Base-by-base conservation (phyloP, 2,797 vertebrate species). In the Spatula versicolor region DNA sequence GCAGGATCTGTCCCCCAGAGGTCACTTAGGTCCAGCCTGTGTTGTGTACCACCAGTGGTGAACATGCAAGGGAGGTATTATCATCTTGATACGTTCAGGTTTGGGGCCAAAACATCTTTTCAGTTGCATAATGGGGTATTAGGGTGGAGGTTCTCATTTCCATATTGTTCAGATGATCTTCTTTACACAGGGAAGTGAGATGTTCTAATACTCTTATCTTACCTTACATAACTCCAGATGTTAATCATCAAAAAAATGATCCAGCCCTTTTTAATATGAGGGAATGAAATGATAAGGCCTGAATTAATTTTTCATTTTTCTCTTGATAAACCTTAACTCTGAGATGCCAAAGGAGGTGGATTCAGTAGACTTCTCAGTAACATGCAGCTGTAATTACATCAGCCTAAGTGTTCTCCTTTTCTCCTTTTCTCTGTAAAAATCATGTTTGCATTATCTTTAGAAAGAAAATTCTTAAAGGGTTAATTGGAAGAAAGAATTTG, bases 91-190 rank as follows among this genome's bases (percentile, higher is more conserved):
- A 74, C 4, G 68, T 63, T 21, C 62, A 76, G 33, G 14, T 86
- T 90, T 91, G 0, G 78, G 83, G 68, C 92, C 81, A 94, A 96
- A 96, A 83, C 9, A 12, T 71, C 72, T 39, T 86, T 71, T 46
- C 33, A 43, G 60, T 80, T 94, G 68, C 90, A 43, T 82, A 87
- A 92, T 96, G 83, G 92, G 37, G 20, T 71, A 23, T 54, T n/a
- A 90, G 91, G 90, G 94, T 92, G 95, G 92, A 96, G 93, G 81
- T 72, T 14, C 18, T 97, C 48, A 95, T 95, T 95, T 95, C 77
- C 95, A 92, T 93, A 58, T 7, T 62, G 77, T 41, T 91, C 48
- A 81, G 86, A 63, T 91, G 79, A 96, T 94, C 90, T 62, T 68
- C 81, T 73, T 92, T 56, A 59, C 17, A 92, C 72, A 67, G 37